Conservation (phyloP, 2,888 invertebrate species). For the Arrhopalites spinosus region DNA sequence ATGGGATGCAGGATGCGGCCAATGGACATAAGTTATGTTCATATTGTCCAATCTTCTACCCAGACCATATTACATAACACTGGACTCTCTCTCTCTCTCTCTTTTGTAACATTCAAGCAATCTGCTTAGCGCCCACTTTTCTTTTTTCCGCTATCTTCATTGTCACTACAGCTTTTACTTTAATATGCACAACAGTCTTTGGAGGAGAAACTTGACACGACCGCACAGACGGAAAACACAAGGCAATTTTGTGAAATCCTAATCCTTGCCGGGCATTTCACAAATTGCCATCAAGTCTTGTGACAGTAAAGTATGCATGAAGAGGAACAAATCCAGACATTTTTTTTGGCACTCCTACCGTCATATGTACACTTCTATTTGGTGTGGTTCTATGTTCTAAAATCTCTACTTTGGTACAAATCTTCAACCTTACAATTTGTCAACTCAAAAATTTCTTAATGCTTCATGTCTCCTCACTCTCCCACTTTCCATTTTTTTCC, state of each 20-base stretch:
- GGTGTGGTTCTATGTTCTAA: background rate
- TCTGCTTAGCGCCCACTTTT: background rate
- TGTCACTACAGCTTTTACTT: background rate
- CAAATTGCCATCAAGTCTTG: constrained; percentile 27
- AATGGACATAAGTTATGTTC: no score
- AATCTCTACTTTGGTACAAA: background rate
- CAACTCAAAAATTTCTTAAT: constrained; percentile 13
- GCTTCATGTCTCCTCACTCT: background rate
- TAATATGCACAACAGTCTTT: background rate
- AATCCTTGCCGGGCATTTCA: constrained; percentile 26
- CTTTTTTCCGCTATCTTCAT: background rate
- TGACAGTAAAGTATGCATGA: constrained; percentile 7
- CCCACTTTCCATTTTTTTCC: background rate
- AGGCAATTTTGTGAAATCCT: background rate
- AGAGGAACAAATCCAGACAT: constrained; percentile 20
- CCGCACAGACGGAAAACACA: constrained; percentile 19
- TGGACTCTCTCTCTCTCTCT: background rate
- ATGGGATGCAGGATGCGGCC: no score
- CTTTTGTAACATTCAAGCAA: background rate
- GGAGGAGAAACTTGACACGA: constrained; percentile 18
- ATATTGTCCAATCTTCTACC: no score
- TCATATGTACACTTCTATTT: background rate
- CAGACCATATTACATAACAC: no score
- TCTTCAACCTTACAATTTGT: constrained; percentile 12
- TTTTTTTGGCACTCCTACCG: constrained; percentile 9